Evolutionary conservation across 2,888 invertebrate genomes (phyloP).

Genomic region (Rotaria macrura): DNA sequence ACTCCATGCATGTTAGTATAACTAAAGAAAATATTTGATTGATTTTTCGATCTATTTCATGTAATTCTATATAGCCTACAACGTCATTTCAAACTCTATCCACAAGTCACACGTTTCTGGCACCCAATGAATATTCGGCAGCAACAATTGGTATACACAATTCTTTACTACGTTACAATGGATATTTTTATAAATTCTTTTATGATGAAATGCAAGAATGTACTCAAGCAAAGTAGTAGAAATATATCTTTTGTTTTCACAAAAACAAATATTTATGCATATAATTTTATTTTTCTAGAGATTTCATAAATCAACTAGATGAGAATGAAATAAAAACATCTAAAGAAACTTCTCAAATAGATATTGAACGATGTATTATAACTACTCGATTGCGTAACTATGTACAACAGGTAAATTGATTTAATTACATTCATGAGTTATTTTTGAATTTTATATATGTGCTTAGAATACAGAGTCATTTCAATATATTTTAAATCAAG

Average conservation of each 20-base stretch:
- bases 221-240: background rate
- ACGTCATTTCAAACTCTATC: background rate
- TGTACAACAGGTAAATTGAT: background rate
- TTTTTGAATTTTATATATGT: background rate
- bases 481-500: background rate
- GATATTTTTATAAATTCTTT: background rate
- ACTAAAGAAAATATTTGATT: background rate
- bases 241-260: no score
- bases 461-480: background rate
- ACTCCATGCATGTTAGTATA: background rate
- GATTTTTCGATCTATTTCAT: no score
- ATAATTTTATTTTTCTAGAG: background rate
- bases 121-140: background rate
- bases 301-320: background rate
- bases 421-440: no score
- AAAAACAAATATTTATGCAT: no score
- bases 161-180: background rate
- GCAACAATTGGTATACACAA: background rate
- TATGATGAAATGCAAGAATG: background rate
- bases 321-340: background rate
- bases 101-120: background rate
- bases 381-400: background rate
- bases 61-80: background rate
- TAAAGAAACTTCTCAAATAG: background rate
- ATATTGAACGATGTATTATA: background rate